Evolutionary conservation across 2,113 vertebrate genomes (phyloP).

Genomic region (Hydrolagus affinis): DNA sequence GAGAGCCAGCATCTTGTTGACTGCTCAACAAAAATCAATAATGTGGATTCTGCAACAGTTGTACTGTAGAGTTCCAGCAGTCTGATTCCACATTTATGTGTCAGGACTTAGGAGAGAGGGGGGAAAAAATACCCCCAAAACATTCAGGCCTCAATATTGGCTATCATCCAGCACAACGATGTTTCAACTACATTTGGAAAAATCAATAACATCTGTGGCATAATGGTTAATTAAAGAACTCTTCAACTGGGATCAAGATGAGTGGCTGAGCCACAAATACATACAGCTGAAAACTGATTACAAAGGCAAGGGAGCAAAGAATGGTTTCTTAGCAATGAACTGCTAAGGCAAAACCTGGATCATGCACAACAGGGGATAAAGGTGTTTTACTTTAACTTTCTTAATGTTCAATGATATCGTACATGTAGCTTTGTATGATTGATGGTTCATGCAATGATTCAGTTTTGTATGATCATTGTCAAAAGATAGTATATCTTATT

Average conservation of each 20-base stretch:
- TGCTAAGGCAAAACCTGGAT: slow-evolving; percentile 89
- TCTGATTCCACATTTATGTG: background rate
- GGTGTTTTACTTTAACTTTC: slow-evolving; percentile 2
- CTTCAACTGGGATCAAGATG: slow-evolving; percentile 91
- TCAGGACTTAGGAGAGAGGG: slow-evolving; percentile 9
- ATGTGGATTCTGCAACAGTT: slow-evolving; percentile 28
- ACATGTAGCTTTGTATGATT: background rate
- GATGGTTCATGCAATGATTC: background rate
- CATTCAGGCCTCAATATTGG: slow-evolving; percentile 80
- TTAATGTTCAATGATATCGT: background rate
- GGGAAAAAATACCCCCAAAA: slow-evolving; percentile 55
- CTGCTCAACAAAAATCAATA: slow-evolving; percentile 25
- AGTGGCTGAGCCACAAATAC: slow-evolving; percentile 88
- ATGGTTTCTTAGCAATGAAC: slow-evolving; percentile 95
- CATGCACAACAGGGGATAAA: slow-evolving; percentile 53
- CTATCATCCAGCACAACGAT: slow-evolving; percentile 89
- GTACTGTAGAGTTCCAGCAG: slow-evolving; percentile 1
- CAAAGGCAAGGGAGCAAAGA: slow-evolving; percentile 65
- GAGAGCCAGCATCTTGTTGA: slow-evolving; percentile 17
- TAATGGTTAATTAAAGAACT: slow-evolving; percentile 99
- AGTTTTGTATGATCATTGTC: background rate
- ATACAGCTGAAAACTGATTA: slow-evolving; percentile 98
- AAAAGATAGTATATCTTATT: background rate
- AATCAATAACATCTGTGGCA: slow-evolving; percentile 99
- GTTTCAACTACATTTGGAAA: slow-evolving; percentile 79